Percentiles rank a stretch among this genome's conserved stretches.
phyloP scores from a whole-genome alignment of 2,113 vertebrate genomes.

The Spea multiplicata region DNA sequence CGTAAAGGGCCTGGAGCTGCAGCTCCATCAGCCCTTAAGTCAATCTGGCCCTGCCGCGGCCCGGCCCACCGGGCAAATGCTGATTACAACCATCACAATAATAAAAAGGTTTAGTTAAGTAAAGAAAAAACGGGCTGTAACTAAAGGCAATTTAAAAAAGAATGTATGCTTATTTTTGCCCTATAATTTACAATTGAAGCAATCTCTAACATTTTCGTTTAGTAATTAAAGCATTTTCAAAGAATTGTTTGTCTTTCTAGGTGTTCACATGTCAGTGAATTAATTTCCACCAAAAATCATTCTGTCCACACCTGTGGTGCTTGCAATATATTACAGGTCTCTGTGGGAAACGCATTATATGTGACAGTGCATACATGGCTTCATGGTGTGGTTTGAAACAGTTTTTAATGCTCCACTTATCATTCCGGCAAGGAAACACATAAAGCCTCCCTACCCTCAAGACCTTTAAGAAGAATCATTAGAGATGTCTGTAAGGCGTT shows the following conservation, averaged over 20 bases:
- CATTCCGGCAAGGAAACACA: slow-evolving; percentile 36
- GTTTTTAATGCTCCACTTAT: slow-evolving; percentile 41
- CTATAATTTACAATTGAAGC: slow-evolving; percentile 29
- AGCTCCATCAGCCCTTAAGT: too few species aligned
- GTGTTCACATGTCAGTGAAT: slow-evolving; percentile 31
- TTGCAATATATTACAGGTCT: slow-evolving; percentile 44
- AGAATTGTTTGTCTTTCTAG: slow-evolving; percentile 21
- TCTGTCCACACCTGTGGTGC: slow-evolving; percentile 28
- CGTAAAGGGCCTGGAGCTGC: too few species aligned
- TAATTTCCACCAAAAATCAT: slow-evolving; percentile 37
- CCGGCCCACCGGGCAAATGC: too few species aligned
- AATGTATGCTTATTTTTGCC: slow-evolving; percentile 13
- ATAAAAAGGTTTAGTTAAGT: background rate
- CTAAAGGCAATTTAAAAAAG: slow-evolving; percentile 9
- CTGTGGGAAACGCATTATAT: slow-evolving; percentile 25
- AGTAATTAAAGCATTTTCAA: slow-evolving; percentile 28
- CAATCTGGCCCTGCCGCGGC: too few species aligned
- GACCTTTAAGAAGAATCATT: slow-evolving; percentile 35
- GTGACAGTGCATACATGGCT: slow-evolving; percentile 43
- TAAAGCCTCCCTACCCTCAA: slow-evolving; percentile 31
- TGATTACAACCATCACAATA: background rate
- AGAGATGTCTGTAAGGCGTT: background rate
- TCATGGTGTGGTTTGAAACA: slow-evolving; percentile 30
- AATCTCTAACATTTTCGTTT: slow-evolving; percentile 31
- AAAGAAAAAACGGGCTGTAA: slow-evolving; percentile 1